phyloP scores from a whole-genome alignment of 2,888 invertebrate genomes.

The Chrysolina haemoptera region DNA sequence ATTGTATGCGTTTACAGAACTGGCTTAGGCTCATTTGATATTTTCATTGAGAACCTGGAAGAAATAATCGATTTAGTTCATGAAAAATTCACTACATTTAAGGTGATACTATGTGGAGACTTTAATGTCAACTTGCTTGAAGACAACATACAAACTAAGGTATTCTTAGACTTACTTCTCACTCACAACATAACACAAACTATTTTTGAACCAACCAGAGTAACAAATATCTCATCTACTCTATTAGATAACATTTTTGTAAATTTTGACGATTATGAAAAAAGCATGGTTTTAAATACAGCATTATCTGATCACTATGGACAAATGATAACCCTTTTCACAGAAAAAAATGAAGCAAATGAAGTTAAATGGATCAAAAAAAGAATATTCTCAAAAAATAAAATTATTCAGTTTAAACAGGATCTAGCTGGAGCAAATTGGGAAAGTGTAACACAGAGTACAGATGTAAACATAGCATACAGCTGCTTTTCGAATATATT shows the following conservation, averaged over 20 bases:
- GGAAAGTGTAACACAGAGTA: slow-evolving; percentile 1
- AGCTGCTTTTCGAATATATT: slow-evolving; percentile 7
- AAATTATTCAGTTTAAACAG: not conserved
- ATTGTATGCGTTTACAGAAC: slow-evolving; percentile 16
- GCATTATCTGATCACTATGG: slow-evolving; percentile 8
- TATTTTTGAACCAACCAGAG: not conserved
- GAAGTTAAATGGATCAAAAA: not conserved
- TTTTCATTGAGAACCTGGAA: slow-evolving; percentile 17
- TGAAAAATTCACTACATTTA: not conserved
- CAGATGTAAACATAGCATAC: slow-evolving; percentile 8
- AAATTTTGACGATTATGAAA: slow-evolving; percentile 3
- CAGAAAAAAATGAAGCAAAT: not conserved
- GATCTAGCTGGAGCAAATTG: not conserved
- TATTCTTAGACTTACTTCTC: not conserved
- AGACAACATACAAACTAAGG: not conserved
- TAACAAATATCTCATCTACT: not conserved
- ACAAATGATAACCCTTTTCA: not conserved
- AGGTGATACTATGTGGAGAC: not conserved
- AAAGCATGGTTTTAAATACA: not conserved
- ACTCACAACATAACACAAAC: not conserved
- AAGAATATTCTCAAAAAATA: not conserved
- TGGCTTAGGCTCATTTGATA: slow-evolving; percentile 19
- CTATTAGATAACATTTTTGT: not conserved
- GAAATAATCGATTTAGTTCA: slow-evolving; percentile 20
- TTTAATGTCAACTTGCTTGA: not conserved